Conservation (phyloP, 1,140 invertebrate genomes). For the Ips typographus region DNA sequence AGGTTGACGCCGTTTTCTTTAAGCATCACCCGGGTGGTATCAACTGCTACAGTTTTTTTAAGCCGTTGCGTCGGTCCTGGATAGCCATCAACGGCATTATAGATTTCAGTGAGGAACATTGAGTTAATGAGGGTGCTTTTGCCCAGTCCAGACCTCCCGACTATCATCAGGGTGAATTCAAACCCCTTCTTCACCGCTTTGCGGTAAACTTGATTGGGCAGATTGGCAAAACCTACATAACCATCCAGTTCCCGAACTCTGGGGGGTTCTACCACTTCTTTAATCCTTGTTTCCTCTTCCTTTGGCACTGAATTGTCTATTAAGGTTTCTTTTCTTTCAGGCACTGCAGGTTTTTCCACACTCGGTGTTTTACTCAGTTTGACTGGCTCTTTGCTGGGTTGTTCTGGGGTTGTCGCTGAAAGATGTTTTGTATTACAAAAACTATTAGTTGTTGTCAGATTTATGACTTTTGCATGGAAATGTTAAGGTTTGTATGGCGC, state of each 20-base stretch:
- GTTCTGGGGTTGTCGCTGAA: conserved; percentile 29
- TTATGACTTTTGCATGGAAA: no score
- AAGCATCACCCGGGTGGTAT: conserved; percentile 88
- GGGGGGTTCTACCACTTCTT: conserved; percentile 57
- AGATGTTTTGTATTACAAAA: no score
- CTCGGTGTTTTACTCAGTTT: conserved; percentile 44
- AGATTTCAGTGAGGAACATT: conserved; percentile 98
- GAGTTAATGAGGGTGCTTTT: conserved; percentile 99
- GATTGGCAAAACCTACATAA: conserved; percentile 91
- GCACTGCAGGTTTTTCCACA: conserved; percentile 46
- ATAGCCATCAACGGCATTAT: conserved; percentile 68
- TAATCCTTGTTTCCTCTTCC: conserved; percentile 43
- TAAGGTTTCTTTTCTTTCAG: conserved; percentile 37
- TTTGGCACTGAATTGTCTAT: conserved; percentile 35
- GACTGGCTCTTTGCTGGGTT: conserved; percentile 33
- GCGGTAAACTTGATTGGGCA: conserved; percentile 98
- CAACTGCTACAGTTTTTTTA: conserved; percentile 91
- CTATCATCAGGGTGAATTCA: conserved; percentile 99
- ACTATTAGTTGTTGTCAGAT: no score
- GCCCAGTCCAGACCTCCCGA: conserved; percentile 95
- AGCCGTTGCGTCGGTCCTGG: conserved; percentile 86
- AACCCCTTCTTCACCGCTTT: conserved; percentile 99
- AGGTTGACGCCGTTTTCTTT: conserved; percentile 94
- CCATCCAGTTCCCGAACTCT: conserved; percentile 86
- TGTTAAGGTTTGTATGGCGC: no score